phyloP scores from a whole-genome alignment of 2,888 invertebrate genomes.

The Rosalia funebris region DNA sequence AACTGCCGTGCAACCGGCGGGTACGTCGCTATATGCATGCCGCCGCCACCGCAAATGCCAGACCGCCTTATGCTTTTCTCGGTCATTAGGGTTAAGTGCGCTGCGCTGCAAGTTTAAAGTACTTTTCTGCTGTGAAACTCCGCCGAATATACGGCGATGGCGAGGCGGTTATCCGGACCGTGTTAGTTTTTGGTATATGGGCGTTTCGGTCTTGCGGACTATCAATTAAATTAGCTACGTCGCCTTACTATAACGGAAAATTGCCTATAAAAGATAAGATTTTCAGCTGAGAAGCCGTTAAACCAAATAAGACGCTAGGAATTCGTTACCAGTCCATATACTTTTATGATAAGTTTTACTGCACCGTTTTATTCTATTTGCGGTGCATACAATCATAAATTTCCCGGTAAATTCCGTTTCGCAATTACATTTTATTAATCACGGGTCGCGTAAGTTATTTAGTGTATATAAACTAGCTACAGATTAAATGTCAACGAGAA shows the following conservation, averaged over 20 bases:
- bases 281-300: conserved; percentile 17
- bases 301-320: conserved; percentile 26
- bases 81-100: conserved; percentile 29
- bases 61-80: conserved; percentile 25
- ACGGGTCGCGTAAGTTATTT: conserved; percentile 35
- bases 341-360: conserved; percentile 28
- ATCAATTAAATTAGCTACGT: conserved; percentile 26
- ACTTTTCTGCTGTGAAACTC: conserved; percentile 21
- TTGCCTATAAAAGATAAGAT: conserved; percentile 27
- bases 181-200: conserved; percentile 23
- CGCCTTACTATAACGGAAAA: conserved; percentile 23
- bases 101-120: conserved; percentile 28
- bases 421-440: conserved; percentile 15
- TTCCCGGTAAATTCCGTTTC: conserved; percentile 12
- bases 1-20: neutral
- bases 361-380: conserved; percentile 20
- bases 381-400: conserved; percentile 13
- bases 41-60: conserved; percentile 16
- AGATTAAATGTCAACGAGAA: too few species aligned
- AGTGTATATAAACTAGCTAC: too few species aligned
- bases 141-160: conserved; percentile 7
- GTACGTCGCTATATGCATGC: neutral
- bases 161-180: conserved; percentile 14
- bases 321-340: conserved; percentile 23
- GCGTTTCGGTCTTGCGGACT: conserved; percentile 8